phyloP scores from a whole-genome alignment of 2,113 vertebrate genomes.

The Corythaeola cristata region DNA sequence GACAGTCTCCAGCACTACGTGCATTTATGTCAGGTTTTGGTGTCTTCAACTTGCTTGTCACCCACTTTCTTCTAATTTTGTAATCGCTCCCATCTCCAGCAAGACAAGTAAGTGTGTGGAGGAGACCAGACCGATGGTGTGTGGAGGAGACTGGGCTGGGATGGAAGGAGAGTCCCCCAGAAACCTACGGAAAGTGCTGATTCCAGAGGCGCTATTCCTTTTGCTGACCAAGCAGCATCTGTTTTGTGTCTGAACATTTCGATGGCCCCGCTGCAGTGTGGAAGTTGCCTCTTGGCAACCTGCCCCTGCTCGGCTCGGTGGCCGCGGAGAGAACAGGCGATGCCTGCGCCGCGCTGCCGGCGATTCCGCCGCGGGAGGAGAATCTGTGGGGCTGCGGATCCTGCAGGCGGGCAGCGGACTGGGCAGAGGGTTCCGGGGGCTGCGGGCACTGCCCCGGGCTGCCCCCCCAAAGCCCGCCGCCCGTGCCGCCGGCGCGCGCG shows the following conservation, averaged over 20 bases:
- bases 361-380: not conserved
- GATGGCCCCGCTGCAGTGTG: not conserved
- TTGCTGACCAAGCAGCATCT: conserved; percentile 7
- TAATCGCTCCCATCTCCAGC: not conserved
- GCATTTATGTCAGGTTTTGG: not conserved
- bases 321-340: not conserved
- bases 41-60: not conserved
- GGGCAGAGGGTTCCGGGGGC: not conserved
- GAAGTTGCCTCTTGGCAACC: not conserved
- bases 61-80: not conserved
- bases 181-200: not conserved
- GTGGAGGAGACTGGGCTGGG: not conserved
- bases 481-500: too few relatives aligned
- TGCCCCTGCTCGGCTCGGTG: not conserved
- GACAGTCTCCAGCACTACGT: not conserved
- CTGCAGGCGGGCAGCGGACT: not conserved
- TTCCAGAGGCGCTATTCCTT: not conserved
- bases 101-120: not conserved
- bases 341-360: not conserved
- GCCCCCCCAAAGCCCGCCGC: rapidly evolving
- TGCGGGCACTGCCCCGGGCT: not conserved
- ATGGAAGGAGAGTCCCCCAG: not conserved
- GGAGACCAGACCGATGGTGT: not conserved
- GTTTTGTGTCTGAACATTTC: conserved; percentile 25
- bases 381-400: not conserved